phyloP scores from a whole-genome alignment of 2,888 invertebrate species.

The Acronicta alni region DNA sequence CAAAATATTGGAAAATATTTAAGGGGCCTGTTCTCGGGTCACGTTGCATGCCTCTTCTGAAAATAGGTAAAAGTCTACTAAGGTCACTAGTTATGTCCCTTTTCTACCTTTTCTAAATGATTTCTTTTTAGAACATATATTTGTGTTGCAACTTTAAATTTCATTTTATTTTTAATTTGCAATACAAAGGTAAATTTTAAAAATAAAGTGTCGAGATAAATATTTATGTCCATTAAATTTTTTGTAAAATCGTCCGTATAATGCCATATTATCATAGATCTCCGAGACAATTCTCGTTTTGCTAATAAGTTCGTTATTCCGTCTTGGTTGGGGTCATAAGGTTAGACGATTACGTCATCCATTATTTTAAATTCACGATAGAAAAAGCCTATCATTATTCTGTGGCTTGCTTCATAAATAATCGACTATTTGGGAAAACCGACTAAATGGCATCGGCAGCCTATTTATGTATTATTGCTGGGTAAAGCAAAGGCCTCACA shows the following conservation, averaged over 20 bases:
- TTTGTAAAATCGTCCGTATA: slow-evolving; percentile 32
- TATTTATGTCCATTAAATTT: slow-evolving; percentile 37
- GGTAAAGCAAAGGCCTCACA: slow-evolving; percentile 43
- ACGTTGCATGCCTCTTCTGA: too few relatives aligned
- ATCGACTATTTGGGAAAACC: slow-evolving; percentile 59
- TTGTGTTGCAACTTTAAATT: background rate
- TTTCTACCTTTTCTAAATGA: too few relatives aligned
- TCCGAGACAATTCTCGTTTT: slow-evolving; percentile 51
- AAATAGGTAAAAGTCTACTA: too few relatives aligned
- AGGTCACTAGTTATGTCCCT: too few relatives aligned
- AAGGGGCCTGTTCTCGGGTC: too few relatives aligned
- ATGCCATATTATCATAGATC: slow-evolving; percentile 44
- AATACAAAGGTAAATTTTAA: background rate
- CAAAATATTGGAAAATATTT: too few relatives aligned
- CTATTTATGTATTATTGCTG: slow-evolving; percentile 39
- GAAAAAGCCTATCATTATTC: slow-evolving; percentile 50
- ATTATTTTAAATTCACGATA: slow-evolving; percentile 63
- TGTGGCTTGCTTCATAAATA: slow-evolving; percentile 51
- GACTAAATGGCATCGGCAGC: slow-evolving; percentile 29
- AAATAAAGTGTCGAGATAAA: slow-evolving; percentile 34
- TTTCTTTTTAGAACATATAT: background rate
- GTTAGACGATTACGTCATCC: slow-evolving; percentile 68
- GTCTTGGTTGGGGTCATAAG: slow-evolving; percentile 69
- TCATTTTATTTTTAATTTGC: background rate
- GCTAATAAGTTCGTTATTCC: slow-evolving; percentile 58